These are phyloP conservation scores for Drosophila rufa DNA, from an alignment of 1,140 invertebrate genomes.

Conservation along the genomic window DNA sequence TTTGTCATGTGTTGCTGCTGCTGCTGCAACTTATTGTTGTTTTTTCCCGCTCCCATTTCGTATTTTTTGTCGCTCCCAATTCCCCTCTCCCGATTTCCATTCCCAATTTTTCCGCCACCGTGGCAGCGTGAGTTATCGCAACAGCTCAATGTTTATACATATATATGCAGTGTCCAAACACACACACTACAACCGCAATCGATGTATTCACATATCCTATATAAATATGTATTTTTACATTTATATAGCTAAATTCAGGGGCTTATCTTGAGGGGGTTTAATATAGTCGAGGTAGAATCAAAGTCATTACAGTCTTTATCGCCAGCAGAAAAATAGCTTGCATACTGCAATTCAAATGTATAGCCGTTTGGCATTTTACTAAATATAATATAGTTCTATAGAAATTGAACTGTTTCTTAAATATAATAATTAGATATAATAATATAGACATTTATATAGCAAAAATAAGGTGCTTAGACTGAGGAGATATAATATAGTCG, in stretches of 20 bases:
- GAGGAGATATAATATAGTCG: too few species aligned
- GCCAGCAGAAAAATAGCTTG: too few species aligned
- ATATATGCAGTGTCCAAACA: slow-evolving; percentile 17
- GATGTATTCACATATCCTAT: slow-evolving; percentile 37
- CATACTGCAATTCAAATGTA: too few species aligned
- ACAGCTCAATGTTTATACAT: slow-evolving; percentile 8
- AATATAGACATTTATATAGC: too few species aligned
- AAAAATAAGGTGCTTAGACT: too few species aligned
- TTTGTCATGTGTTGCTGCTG: slow-evolving; percentile 74
- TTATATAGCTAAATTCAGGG: slow-evolving; percentile 21
- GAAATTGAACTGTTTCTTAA: too few species aligned
- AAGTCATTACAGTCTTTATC: too few species aligned
- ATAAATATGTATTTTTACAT: slow-evolving; percentile 32
- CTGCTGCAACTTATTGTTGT: slow-evolving; percentile 51
- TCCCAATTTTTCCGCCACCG: slow-evolving; percentile 27
- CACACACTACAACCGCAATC: slow-evolving; percentile 51
- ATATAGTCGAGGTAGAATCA: background rate
- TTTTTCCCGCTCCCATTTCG: slow-evolving; percentile 19
- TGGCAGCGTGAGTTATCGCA: slow-evolving; percentile 55
- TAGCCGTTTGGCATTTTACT: too few species aligned
- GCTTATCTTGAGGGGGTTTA: slow-evolving; percentile 5
- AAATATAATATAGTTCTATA: too few species aligned
- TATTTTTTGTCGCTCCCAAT: slow-evolving; percentile 36
- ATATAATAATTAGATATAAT: too few species aligned
- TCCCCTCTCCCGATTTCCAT: slow-evolving; percentile 24